Conservation (phyloP, 2,888 invertebrate genomes). For the Dione juno region DNA sequence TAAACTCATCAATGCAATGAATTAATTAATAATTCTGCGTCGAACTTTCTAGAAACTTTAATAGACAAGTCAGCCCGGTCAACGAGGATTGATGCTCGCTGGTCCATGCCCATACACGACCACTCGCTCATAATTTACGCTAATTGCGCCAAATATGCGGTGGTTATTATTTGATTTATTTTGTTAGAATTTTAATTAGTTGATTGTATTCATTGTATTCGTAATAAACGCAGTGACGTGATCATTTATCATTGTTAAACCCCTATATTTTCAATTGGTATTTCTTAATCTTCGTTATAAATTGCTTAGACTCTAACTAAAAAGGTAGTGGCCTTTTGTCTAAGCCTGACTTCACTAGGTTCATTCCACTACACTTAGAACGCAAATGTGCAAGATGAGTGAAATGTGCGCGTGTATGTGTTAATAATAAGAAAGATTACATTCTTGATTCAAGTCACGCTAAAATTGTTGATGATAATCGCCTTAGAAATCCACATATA, state of each 20-base stretch:
- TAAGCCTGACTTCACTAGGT: neutral
- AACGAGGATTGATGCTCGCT: constrained; percentile 57
- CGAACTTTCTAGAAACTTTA: constrained; percentile 65
- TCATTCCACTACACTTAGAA: neutral
- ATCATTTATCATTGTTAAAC: no score
- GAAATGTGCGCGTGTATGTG: neutral
- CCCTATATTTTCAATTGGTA: no score
- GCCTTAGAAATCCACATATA: no score
- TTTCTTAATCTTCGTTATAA: no score
- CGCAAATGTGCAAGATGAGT: neutral
- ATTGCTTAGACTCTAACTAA: neutral
- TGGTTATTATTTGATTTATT: neutral
- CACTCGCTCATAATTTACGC: constrained; percentile 16
- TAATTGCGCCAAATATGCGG: constrained; percentile 22
- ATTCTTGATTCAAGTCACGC: neutral
- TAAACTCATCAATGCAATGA: constrained; percentile 24
- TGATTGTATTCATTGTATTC: neutral
- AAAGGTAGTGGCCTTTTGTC: no score
- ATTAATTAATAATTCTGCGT: constrained; percentile 43
- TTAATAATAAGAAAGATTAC: neutral
- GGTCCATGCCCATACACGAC: constrained; percentile 51
- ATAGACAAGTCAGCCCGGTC: constrained; percentile 61
- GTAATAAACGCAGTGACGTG: neutral
- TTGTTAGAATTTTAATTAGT: neutral
- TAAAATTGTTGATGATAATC: neutral